These are phyloP conservation scores for Macroteleia sp. DNA, from an alignment of 2,888 invertebrate genomes.

Conservation along the genomic window DNA sequence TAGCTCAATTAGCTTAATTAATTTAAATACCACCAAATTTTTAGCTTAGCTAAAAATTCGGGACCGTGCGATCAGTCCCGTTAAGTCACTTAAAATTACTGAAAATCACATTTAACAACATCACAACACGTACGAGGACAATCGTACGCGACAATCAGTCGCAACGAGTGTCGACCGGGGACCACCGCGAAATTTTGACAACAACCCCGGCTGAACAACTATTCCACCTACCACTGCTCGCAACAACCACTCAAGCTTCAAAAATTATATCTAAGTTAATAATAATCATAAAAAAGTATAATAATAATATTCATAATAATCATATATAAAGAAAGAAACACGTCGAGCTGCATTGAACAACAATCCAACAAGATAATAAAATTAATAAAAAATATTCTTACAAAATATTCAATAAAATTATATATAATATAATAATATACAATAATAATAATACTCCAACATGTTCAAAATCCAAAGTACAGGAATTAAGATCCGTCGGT, in stretches of 20 bases:
- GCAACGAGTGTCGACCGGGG: constrained; percentile 8
- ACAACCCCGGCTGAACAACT: background rate
- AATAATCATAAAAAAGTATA: background rate
- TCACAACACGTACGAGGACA: constrained; percentile 35
- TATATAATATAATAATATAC: constrained; percentile 41
- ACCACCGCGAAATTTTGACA: constrained; percentile 19
- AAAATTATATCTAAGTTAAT: background rate
- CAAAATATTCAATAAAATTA: constrained; percentile 52
- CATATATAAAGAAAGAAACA: constrained; percentile 15
- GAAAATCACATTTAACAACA: constrained; percentile 55
- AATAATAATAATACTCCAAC: constrained; percentile 52
- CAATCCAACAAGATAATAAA: constrained; percentile 58
- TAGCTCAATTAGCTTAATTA: no score
- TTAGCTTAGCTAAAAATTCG: constrained; percentile 51
- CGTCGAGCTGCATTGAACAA: constrained; percentile 60
- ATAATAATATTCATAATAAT: constrained; percentile 14
- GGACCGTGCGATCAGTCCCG: constrained; percentile 7
- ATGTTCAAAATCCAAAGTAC: constrained; percentile 20
- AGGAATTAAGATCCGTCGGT: constrained; percentile 15
- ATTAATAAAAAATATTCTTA: constrained; percentile 50
- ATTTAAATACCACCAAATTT: constrained; percentile 17
- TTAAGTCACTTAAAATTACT: constrained; percentile 48
- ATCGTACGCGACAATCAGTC: constrained; percentile 37
- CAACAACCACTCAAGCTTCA: constrained; percentile 54
- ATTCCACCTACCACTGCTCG: constrained; percentile 1